Evolutionary conservation across 2,113 vertebrate species (phyloP), one percentile per base, ranked within the genome.

Genomic region (Lepus europaeus): DNA sequence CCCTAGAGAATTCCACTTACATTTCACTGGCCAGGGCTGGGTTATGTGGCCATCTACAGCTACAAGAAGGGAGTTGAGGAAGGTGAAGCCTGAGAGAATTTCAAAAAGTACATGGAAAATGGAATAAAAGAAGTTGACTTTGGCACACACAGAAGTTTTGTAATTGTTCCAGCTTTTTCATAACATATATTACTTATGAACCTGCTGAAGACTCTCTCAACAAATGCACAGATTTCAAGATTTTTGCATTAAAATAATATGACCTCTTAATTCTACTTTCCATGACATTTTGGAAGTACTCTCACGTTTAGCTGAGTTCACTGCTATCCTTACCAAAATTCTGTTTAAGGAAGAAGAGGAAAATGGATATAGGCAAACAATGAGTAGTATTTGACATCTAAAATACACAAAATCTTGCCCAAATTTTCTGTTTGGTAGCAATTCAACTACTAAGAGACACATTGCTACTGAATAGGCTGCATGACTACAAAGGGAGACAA

Each of bases 281-380:
- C 19, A 59, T 59, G 56, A 59, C 14, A 17, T 59, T 59, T 59
- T 59, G 56, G 5, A 59, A 59, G 56, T 59, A 59, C 56, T 59
- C 14, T 59, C 56, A 59, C 85, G 13, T 59, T 88, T 82, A 91
- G 23, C 53, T 90, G 27, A 6, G n/a, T 10, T 85, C 51, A 49
- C 9, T n/a, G 25, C 25, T 87, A 81, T 31, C 11, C 19, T 78
- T 23, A 85, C 6, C n/a, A 91, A 91, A 89, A 81, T 88, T 80
- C 89, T 79, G 39, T 63, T 91, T 66, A 59, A 90, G 64, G 31
- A 94, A 88, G 63, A 86, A 69, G 22, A 93, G 33, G 25, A n/a
- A 87, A 51, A 87, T 64, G 25, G 53, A 59, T 78, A 59, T 10
- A 8, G 29, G 39, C 59, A 39, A 69, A 64, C 12, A 69, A 31